Evolutionary conservation across 2,888 invertebrate genomes (phyloP), one percentile per base, ranked within the genome.

Genomic region (Girardia tigrina): DNA sequence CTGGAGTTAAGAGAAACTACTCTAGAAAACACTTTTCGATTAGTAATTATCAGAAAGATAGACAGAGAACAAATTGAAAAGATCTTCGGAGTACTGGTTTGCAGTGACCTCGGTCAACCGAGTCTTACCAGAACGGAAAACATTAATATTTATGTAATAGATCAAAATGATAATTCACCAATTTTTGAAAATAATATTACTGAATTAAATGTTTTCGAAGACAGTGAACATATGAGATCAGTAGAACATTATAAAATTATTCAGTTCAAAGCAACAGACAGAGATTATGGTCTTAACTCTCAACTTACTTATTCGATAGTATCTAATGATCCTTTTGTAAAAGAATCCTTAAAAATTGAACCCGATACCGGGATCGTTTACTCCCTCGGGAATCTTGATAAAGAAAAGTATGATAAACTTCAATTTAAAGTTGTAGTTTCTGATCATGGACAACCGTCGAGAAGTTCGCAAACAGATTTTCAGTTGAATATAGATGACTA

Each of bases 111-210:
- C 20, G 73, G 73, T 12, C n/a, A 20, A 4, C 73, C 73, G 6
- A 16, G 29, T 56, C 26, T 29, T 26, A 26, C 26, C 27, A 42
- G 29, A 8, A 16, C 28, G 6, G 26, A 73, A 29, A 29, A 72
- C 16, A 27, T 74, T 6, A 42, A 74, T n/a, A 23, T 74, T 72
- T 20, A 27, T n/a, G 56, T 74, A 23, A 4, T 56, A 27, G 74
- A 74, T 70, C 36, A 56, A 27, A 74, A 74, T 23, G 74, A 74
- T 27, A 74, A 74, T 27, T 4, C 56, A n/a, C 74, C 74, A 14
- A 6, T 26, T 16, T 74, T 74, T 27, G 8, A 6, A 23, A 56
- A 16, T 6, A 23, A 12, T 6, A 72, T 26, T 2, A 56, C 27
- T 16, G 36, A 36, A n/a, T 20, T 71, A 2, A 26, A 23, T n/a